phyloP scores from a whole-genome alignment of 2,888 invertebrate species.

The Agrypnus murinus region DNA sequence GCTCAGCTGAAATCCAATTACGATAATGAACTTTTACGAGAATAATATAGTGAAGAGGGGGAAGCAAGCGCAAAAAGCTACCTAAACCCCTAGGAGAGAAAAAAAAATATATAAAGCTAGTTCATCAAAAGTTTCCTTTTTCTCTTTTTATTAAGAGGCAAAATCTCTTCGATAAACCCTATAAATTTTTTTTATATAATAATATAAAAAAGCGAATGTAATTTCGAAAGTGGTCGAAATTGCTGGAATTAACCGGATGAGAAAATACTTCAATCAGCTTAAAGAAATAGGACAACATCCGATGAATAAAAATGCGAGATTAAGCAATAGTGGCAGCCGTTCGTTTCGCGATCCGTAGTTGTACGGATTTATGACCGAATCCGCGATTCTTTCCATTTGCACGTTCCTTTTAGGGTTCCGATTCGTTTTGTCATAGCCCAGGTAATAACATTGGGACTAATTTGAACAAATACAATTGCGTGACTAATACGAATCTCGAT shows the following conservation, averaged over 20 bases:
- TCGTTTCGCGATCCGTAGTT: constrained; percentile 5
- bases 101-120: constrained; percentile 16
- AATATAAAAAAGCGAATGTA: constrained; percentile 20
- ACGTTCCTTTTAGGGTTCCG: constrained; percentile 1
- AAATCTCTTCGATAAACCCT: background rate
- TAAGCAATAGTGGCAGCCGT: constrained; percentile 39
- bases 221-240: constrained; percentile 28
- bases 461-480: no score
- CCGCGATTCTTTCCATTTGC: constrained; percentile 14
- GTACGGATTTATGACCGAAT: constrained; percentile 25
- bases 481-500: no score
- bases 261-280: constrained; percentile 37
- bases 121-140: constrained; percentile 18
- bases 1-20: constrained; percentile 26
- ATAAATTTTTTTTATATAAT: constrained; percentile 1
- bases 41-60: constrained; percentile 1
- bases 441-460: background rate
- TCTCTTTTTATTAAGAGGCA: constrained; percentile 14
- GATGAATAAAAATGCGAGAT: constrained; percentile 46
- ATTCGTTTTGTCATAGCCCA: background rate
- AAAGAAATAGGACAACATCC: constrained; percentile 37
- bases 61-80: constrained; percentile 1
- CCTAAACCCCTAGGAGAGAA: background rate
- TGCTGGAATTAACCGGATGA: constrained; percentile 29
- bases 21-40: constrained; percentile 19